Conservation (phyloP, 2,888 invertebrate species). For the Cancer borealis region DNA sequence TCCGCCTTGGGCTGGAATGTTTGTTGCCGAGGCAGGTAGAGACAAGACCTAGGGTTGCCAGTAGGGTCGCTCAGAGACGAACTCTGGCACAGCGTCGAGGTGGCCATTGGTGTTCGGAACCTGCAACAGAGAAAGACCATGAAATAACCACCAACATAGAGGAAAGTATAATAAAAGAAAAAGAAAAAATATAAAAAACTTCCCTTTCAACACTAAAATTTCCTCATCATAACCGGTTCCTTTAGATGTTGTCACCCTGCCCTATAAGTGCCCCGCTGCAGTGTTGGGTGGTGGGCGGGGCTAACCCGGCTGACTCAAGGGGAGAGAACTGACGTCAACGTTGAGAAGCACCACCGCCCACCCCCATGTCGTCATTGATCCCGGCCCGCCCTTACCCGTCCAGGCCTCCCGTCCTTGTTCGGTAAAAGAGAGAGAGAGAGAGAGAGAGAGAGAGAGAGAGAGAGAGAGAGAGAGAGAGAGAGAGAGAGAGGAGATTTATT, state of each 20-base stretch:
- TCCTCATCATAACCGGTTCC: not conserved
- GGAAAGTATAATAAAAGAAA: too few species aligned
- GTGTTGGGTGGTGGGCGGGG: not conserved
- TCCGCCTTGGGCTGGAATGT: conserved; percentile 8
- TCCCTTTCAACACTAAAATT: too few species aligned
- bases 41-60: not conserved
- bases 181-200: too few species aligned
- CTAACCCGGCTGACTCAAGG: not conserved
- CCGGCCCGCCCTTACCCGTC: not conserved
- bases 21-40: not conserved
- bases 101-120: not conserved
- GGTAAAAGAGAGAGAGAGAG: too few species aligned
- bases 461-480: too few species aligned
- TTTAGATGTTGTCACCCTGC: not conserved
- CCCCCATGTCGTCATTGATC: conserved; percentile 10
- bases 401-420: not conserved
- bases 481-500: too few species aligned
- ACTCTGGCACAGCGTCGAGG: not conserved
- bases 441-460: too few species aligned
- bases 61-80: not conserved
- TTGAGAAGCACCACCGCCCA: not conserved
- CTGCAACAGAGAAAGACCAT: not conserved
- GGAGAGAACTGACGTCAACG: not conserved
- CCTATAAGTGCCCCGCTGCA: not conserved
- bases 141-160: not conserved